Conservation (phyloP, 2,888 invertebrate species). For the Lithosia quadra region DNA sequence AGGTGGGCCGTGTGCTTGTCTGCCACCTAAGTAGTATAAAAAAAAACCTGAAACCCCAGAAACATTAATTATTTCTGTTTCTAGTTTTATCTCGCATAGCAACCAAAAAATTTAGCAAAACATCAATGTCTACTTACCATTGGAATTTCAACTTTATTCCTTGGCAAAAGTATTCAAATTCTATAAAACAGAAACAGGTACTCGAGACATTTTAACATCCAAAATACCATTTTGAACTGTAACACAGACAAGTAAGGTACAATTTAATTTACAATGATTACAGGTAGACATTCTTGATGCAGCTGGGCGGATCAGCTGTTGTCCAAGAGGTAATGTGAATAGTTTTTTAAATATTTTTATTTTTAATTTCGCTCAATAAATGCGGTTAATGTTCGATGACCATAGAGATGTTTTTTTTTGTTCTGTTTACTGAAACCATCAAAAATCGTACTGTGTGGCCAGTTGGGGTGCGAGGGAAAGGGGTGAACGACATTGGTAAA, state of each 20-base stretch:
- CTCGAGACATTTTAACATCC: background rate
- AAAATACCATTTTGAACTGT: background rate
- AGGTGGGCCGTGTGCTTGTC: no score
- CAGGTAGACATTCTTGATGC: constrained; percentile 3
- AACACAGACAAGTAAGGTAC: rapidly evolving
- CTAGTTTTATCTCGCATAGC: background rate
- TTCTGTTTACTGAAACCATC: no score
- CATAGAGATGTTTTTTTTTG: no score
- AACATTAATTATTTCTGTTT: no score
- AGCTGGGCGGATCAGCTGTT: constrained; percentile 44
- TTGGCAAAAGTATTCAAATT: background rate
- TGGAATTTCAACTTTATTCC: background rate
- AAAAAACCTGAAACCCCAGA: no score
- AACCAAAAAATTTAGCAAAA: background rate
- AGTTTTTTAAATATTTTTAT: constrained; percentile 25
- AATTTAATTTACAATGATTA: background rate
- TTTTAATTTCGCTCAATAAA: constrained; percentile 7
- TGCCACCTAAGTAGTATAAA: no score
- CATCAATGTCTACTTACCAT: background rate
- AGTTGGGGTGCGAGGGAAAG: no score
- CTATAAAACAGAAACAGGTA: background rate
- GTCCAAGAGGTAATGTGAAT: constrained; percentile 20
- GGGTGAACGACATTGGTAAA: no score
- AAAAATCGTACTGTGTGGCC: no score
- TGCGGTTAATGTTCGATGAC: no score